A percentile compares a stretch with the other conserved stretches of the same genome.
These are phyloP conservation scores for Enteromius unitaeniatus DNA, from an alignment of 2,797 vertebrate genomes.

Conservation along the genomic window DNA sequence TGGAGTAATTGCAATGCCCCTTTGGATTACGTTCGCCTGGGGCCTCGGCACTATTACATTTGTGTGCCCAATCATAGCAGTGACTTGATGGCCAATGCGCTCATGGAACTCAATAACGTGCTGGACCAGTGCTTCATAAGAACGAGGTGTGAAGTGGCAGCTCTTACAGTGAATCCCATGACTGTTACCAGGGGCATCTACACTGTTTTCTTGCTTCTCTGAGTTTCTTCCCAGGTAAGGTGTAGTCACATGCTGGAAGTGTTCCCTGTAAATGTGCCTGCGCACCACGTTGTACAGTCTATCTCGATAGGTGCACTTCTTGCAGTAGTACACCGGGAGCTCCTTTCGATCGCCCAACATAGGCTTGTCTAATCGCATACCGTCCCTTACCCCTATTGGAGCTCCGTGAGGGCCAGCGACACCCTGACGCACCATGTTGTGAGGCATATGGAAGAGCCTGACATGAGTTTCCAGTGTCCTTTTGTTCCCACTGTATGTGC, in stretches of 20 bases:
- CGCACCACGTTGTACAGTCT: conserved; percentile 96
- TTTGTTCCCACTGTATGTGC: conserved; percentile 95
- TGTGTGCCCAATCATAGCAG: conserved; percentile 97
- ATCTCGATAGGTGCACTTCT: conserved; percentile 97
- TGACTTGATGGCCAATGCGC: conserved; percentile 96
- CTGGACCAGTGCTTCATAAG: conserved; percentile 95
- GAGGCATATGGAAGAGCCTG: conserved; percentile 95
- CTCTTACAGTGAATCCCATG: conserved; percentile 94
- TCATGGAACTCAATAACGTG: conserved; percentile 98
- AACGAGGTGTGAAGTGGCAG: conserved; percentile 96
- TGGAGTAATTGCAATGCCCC: conserved; percentile 78
- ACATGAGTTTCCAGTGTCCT: conserved; percentile 97
- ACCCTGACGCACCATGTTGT: conserved; percentile 78
- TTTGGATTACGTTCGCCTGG: conserved; percentile 82
- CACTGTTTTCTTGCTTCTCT: conserved; percentile 86
- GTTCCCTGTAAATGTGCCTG: conserved; percentile 99
- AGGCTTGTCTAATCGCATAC: conserved; percentile 84
- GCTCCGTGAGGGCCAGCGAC: conserved; percentile 69
- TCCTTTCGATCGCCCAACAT: conserved; percentile 87
- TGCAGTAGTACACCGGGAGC: conserved; percentile 98
- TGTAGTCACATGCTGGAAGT: conserved; percentile 95
- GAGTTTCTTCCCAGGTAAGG: conserved; percentile 91
- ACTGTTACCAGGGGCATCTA: conserved; percentile 78
- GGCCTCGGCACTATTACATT: conserved; percentile 87
- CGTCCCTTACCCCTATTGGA: conserved; percentile 83